A percentile compares a stretch with the other conserved stretches of the same genome.
Evolutionary conservation across 1,140 invertebrate genomes (phyloP).

Genomic region (Panagrolaimus sp.): DNA sequence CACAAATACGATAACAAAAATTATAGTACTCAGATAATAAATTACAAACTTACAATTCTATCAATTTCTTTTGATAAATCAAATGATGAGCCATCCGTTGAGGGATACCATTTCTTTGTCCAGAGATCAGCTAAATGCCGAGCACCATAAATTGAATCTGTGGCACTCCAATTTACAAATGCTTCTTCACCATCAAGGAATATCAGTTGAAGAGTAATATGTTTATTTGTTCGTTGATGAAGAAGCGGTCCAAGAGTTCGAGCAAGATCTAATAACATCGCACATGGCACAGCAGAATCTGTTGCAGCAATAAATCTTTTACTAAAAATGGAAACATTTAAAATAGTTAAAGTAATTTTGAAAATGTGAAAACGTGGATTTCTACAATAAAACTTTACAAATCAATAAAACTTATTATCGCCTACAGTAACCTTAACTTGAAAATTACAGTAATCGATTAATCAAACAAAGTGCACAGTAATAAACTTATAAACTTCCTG

Average conservation of each 20-base stretch:
- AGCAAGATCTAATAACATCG: slow-evolving; percentile 85
- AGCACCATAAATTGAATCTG: slow-evolving; percentile 90
- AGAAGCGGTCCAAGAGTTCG: slow-evolving; percentile 69
- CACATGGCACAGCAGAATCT: slow-evolving; percentile 94
- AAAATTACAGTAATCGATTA: too few species aligned
- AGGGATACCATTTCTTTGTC: slow-evolving; percentile 62
- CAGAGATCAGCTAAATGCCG: slow-evolving; percentile 77
- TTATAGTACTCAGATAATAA: too few species aligned
- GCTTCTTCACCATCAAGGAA: slow-evolving; percentile 99
- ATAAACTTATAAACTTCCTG: too few species aligned
- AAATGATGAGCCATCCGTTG: slow-evolving; percentile 62
- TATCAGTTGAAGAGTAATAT: slow-evolving; percentile 81
- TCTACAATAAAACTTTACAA: too few species aligned
- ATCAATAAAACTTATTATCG: too few species aligned
- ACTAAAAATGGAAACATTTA: too few species aligned
- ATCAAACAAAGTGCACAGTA: too few species aligned
- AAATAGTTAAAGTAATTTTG: too few species aligned
- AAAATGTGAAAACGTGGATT: too few species aligned
- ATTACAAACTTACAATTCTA: slow-evolving; percentile 66
- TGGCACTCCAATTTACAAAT: slow-evolving; percentile 75
- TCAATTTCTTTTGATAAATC: slow-evolving; percentile 66
- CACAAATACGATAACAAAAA: too few species aligned
- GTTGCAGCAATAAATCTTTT: slow-evolving; percentile 80
- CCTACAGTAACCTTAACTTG: too few species aligned
- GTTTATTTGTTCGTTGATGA: slow-evolving; percentile 62